A percentile compares a stretch with the other conserved stretches of the same genome.
phyloP scores from a whole-genome alignment of 2,888 invertebrate genomes.

The Mesopsocus fuscifrons region DNA sequence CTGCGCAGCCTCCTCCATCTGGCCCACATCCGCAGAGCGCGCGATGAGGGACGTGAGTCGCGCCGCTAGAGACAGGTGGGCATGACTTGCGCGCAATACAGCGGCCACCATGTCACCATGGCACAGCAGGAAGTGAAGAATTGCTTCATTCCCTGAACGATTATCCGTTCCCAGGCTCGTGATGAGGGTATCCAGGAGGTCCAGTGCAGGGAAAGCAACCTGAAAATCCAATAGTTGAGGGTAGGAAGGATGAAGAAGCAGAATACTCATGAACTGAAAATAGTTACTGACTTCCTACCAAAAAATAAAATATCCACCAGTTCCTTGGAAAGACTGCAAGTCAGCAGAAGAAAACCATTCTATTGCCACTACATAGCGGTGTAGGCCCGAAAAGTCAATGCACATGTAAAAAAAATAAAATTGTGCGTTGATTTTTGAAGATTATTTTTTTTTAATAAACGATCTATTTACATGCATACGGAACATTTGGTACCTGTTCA shows the following conservation, averaged over 20 bases:
- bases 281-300: neutral
- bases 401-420: too few species aligned
- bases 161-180: slow-evolving; percentile 70
- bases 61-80: slow-evolving; percentile 43
- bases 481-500: slow-evolving; percentile 3
- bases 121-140: slow-evolving; percentile 58
- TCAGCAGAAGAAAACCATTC: too few species aligned
- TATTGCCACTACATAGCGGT: too few species aligned
- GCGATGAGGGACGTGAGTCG: slow-evolving; percentile 56
- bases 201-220: slow-evolving; percentile 61
- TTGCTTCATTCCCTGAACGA: slow-evolving; percentile 21
- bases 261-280: neutral
- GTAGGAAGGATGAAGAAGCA: slow-evolving; percentile 30
- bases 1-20: slow-evolving; percentile 5
- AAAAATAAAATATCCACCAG: neutral
- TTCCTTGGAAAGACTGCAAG: slow-evolving; percentile 8
- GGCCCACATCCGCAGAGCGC: slow-evolving; percentile 35
- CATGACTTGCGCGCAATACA: slow-evolving; percentile 49
- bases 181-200: slow-evolving; percentile 61
- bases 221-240: slow-evolving; percentile 55
- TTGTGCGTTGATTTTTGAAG: too few species aligned
- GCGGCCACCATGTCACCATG: slow-evolving; percentile 67
- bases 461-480: too few species aligned
- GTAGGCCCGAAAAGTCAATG: too few species aligned
- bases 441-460: too few species aligned